Base-by-base conservation (phyloP, 2,888 invertebrate species). In the Eupithecia inturbata region DNA sequence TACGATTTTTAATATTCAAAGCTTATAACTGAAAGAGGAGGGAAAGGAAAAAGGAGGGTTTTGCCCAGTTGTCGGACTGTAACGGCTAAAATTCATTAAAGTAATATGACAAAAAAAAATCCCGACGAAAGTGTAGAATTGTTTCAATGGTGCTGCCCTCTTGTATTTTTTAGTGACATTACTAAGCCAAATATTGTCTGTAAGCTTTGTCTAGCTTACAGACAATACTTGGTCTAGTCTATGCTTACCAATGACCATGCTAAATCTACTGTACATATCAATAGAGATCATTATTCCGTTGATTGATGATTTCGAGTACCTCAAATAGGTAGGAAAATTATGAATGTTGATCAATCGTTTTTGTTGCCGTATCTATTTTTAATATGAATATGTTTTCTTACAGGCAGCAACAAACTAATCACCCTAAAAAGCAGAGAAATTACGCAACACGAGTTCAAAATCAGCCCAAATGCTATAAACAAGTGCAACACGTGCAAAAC, bases 381-480 rank as follows among this genome's bases (percentile, higher is more conserved):
- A 53, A 22, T 10, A 10, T 22, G 49, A 12, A 16, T 16, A 39
- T 66, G 12, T 39, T 41, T 66, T 19, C 31, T 70, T 84, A 62
- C 88, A 95, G 95, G 91, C 49, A 89, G 85, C 80, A 89, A 90
- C 82, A 92, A 88, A 85, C 88, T 95, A 73, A 86, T 95, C 80
- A 90, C 91, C 0, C 83, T 94, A 39, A 93, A 91, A 78, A 81
- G 85, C 22, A 89, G 86, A 75, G 91, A 93, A 74, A 82, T 95
- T 7, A 85, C 87, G 16, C 90, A 91, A 70, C 90, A 93, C 75
- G 89, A 89, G 60, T 85, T 90, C 68, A 86, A 86, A 77, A 78
- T 88, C 22, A 87, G 82, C 76, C 75, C 80, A 1, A 80, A 78
- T 28, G 81, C 82, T 6, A 83, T 85, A 6, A 88, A 85, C 72